Base-by-base conservation (phyloP, 2,797 vertebrate genomes). In the Phalloptychus januarius region DNA sequence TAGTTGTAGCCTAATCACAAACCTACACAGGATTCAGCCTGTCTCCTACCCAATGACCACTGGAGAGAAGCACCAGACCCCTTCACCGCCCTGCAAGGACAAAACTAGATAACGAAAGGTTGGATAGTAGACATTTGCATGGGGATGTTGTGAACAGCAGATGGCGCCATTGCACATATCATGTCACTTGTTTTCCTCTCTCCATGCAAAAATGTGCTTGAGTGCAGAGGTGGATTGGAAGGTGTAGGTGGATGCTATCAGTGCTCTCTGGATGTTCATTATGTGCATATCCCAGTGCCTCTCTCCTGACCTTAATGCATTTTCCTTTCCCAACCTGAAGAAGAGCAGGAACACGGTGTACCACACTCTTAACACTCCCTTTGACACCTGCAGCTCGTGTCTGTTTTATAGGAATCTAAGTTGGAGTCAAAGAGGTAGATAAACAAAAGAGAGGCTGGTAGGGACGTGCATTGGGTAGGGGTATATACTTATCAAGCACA, bases 101-200 rank as follows among this genome's bases (percentile, higher is more conserved):
- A 52, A 52, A 52, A 0, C 25, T 10, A 25, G 20, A 8, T 10
- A 25, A 52, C 10, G 23, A 52, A 50, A 52, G 23, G 23, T 25
- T 52, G 48, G 48, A 52, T 25, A 7, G 42, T 65, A 45, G 61
- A n/a, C 0, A 31, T 0, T 50, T 76, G 92, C 79, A 91, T 82
- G 90, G 56, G 70, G 8, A 52, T 3, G 10, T 28, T 54, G 15
- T 56, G 79, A 88, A 56, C 93, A 92, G 90, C 86, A 94, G 94
- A 94, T 90, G 23, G 87, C 86, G 85, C 71, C 83, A 91, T 93
- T 90, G 83, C 74, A 87, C 91, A 88, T 85, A 74, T 77, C 84
- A 82, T 89, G 44, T 44, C 11, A n/a, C 71, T 44, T n/a, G 72
- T n/a, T 44, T 52, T 42, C 74, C 33, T 6, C 36, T 25, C 2